Evolutionary conservation across 2,797 vertebrate genomes (phyloP).

Genomic region (Lepilemur ruficaudatus): DNA sequence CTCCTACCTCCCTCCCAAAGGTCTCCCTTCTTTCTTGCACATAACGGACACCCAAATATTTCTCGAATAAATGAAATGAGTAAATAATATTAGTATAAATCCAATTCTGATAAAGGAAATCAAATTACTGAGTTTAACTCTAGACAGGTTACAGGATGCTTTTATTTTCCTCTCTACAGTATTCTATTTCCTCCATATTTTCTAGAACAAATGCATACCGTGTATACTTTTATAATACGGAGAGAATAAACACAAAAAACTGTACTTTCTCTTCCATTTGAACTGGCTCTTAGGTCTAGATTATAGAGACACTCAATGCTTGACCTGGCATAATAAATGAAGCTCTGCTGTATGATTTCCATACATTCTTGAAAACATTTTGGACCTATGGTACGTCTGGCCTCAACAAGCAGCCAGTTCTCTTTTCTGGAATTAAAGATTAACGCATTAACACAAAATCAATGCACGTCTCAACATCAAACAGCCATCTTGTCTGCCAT

Average conservation of each 20-base stretch:
- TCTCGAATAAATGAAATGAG: not conserved
- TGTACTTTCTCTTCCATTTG: not conserved
- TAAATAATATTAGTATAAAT: not conserved
- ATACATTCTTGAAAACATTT: conserved; percentile 21
- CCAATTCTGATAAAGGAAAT: conserved; percentile 19
- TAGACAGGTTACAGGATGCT: not conserved
- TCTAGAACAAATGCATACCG: not conserved
- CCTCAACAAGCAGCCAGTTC: conserved; percentile 1
- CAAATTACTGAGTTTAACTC: conserved; percentile 27
- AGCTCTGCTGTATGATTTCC: not conserved
- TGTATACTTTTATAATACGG: not conserved
- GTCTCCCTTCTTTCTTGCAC: not conserved
- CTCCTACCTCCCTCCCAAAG: not conserved
- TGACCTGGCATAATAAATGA: not conserved
- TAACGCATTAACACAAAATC: not conserved
- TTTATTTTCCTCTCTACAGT: not conserved
- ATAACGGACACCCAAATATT: not conserved
- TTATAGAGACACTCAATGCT: not conserved
- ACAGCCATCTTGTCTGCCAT: not conserved
- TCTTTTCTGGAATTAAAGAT: conserved; percentile 42
- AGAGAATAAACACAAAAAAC: not conserved
- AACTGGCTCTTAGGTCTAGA: not conserved
- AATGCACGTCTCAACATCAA: conserved; percentile 17
- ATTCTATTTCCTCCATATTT: not conserved
- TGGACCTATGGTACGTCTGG: not conserved